These are phyloP conservation scores for Drosophila quinaria DNA, from an alignment of 2,888 invertebrate species.

Conservation along the genomic window DNA sequence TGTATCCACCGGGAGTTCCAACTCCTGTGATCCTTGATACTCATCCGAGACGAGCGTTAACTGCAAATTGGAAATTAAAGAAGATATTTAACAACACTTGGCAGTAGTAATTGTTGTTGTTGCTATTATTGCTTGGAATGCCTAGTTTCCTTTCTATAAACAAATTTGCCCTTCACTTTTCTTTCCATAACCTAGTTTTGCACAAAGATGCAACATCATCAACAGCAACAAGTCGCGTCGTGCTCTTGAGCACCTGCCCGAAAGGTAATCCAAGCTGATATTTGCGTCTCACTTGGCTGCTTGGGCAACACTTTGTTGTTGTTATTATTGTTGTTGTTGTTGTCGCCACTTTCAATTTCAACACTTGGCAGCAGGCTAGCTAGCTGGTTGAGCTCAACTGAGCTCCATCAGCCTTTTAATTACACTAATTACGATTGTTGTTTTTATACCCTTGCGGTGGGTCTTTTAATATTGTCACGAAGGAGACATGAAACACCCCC, in stretches of 20 bases:
- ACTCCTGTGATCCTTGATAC: conserved; percentile 82
- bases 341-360: conserved; percentile 75
- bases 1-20: conserved; percentile 84
- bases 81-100: conserved; percentile 13
- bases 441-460: neutral
- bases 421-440: conserved; percentile 66
- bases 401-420: conserved; percentile 59
- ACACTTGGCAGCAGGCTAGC: conserved; percentile 50
- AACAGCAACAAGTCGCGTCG: conserved; percentile 50
- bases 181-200: conserved; percentile 81
- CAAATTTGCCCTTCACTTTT: conserved; percentile 79
- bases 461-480: neutral
- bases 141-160: conserved; percentile 75
- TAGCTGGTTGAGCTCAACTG: conserved; percentile 14
- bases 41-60: conserved; percentile 81
- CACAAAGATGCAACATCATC: conserved; percentile 80
- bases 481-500: neutral
- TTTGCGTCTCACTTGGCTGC: conserved; percentile 77
- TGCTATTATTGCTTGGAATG: conserved; percentile 38
- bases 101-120: neutral
- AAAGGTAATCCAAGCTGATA: conserved; percentile 76
- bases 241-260: conserved; percentile 75
- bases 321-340: conserved; percentile 35
- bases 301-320: conserved; percentile 66
- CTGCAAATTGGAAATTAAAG: conserved; percentile 36